phyloP scores from a whole-genome alignment of 2,113 vertebrate genomes.

The Paraplagusia blochii region DNA sequence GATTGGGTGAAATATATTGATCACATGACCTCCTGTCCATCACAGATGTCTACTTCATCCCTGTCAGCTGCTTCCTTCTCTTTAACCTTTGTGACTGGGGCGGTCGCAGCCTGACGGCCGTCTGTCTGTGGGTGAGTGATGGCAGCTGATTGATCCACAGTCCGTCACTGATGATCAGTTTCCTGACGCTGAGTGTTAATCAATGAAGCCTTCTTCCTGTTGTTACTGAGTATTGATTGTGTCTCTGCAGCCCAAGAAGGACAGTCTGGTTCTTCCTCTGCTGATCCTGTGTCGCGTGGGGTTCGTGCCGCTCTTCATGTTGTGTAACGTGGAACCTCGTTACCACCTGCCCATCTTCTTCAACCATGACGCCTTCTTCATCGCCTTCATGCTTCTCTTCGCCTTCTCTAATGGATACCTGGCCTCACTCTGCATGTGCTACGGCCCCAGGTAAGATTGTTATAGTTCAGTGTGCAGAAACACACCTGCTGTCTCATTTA shows the following conservation, averaged over 20 bases:
- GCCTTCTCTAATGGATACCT: conserved; percentile 81
- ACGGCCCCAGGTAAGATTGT: conserved; percentile 78
- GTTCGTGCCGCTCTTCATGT: conserved; percentile 82
- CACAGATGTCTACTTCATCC: conserved; percentile 83
- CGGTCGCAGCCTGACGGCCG: conserved; percentile 85
- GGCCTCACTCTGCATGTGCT: conserved; percentile 84
- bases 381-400: conserved; percentile 80
- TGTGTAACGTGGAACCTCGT: conserved; percentile 76
- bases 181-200: no score
- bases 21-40: neutral
- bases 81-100: conserved; percentile 93
- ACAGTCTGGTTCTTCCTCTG: conserved; percentile 74
- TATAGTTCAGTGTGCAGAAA: no score
- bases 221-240: no score
- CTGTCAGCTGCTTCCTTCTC: conserved; percentile 88
- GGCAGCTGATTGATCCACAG: no score
- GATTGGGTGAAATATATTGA: no score
- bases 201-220: no score
- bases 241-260: conserved; percentile 50
- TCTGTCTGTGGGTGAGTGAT: conserved; percentile 87
- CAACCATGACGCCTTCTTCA: conserved; percentile 75
- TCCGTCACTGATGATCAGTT: no score
- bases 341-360: conserved; percentile 69
- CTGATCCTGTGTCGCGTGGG: conserved; percentile 68
- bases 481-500: no score